Evolutionary conservation across 2,797 vertebrate species (phyloP).

Genomic region (Alosa sapidissima): DNA sequence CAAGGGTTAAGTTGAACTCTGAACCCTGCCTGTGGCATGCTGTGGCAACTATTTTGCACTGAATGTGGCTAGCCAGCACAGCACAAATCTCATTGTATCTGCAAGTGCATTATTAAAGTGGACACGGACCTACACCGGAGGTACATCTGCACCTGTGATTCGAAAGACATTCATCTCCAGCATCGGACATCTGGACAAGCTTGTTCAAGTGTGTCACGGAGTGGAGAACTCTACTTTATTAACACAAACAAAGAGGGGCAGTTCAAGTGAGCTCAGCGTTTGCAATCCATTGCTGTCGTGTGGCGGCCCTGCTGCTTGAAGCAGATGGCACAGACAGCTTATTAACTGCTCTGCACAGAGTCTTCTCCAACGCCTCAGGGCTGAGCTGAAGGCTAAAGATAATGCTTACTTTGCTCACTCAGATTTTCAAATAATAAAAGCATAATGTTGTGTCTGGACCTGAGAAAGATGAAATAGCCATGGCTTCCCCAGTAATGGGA

Average conservation of each 20-base stretch:
- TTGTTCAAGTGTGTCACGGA: not conserved
- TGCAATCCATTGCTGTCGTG: not conserved
- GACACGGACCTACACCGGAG: no score
- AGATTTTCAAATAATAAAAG: not conserved
- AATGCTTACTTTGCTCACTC: not conserved
- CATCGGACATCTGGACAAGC: not conserved
- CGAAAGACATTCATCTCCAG: no score
- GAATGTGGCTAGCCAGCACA: no score
- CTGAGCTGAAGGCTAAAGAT: not conserved
- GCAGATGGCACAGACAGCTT: constrained; percentile 2
- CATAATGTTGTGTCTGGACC: not conserved
- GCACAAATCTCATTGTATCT: no score
- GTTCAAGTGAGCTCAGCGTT: not conserved
- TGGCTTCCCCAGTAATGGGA: not conserved
- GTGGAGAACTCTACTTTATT: not conserved
- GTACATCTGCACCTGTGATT: no score
- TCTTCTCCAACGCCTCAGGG: not conserved
- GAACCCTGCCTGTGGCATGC: no score
- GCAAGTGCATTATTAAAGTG: no score
- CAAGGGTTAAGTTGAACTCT: no score
- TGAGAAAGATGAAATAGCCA: not conserved
- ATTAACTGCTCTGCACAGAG: not conserved
- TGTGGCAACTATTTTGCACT: no score
- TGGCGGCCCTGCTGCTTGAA: not conserved
- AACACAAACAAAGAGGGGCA: not conserved